Percentiles rank a stretch among this genome's conserved stretches.
Conservation (phyloP, 35 echinoderm and acorn worm species). For the Acanthaster planci region DNA sequence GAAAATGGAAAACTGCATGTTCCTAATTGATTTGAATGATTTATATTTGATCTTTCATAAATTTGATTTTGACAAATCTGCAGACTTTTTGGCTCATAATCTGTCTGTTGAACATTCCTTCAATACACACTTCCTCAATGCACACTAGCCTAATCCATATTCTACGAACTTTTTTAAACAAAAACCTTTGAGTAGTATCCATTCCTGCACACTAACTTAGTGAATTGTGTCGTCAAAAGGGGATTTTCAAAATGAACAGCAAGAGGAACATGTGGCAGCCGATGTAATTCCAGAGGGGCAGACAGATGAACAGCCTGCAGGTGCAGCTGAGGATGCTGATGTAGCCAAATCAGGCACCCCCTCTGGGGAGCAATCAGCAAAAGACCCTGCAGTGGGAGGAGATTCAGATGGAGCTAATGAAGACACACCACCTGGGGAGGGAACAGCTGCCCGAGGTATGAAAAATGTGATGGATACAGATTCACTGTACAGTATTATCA, state of each 20-base stretch:
- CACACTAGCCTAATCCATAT: background rate
- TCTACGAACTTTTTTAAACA: background rate
- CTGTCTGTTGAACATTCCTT: no score
- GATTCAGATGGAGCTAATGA: background rate
- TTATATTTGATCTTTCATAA: no score
- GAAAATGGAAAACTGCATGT: no score
- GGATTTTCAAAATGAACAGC: background rate
- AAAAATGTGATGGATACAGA: background rate
- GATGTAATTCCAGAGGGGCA: background rate
- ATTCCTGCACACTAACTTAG: background rate
- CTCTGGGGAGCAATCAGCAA: background rate
- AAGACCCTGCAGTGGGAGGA: no score
- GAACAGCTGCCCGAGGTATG: background rate
- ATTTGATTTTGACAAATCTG: no score
- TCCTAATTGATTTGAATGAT: no score
- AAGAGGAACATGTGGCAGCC: background rate
- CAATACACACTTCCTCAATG: background rate
- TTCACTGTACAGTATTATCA: background rate
- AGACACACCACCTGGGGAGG: background rate
- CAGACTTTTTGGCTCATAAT: no score
- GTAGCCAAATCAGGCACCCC: background rate
- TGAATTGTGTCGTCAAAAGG: background rate
- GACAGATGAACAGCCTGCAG: constrained; percentile 4
- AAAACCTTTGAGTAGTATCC: background rate
- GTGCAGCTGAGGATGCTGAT: background rate